phyloP scores from a whole-genome alignment of 2,113 vertebrate genomes.

The Hemiprocne comata region DNA sequence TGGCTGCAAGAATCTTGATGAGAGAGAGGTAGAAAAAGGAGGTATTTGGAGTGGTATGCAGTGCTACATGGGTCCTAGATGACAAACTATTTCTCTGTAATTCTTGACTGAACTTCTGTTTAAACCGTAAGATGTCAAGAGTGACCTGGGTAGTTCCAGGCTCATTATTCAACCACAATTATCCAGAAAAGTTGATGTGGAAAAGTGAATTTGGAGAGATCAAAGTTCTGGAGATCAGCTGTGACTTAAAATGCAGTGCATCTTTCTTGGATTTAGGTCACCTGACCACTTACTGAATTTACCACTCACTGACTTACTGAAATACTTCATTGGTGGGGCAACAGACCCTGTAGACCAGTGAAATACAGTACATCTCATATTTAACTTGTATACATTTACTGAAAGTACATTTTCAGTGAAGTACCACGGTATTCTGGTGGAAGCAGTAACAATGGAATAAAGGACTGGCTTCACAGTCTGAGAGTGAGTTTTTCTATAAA shows the following conservation, averaged over 20 bases:
- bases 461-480: neutral
- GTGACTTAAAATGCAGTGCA: neutral
- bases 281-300: neutral
- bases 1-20: neutral
- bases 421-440: neutral
- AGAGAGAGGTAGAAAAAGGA: neutral
- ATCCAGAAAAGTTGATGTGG: neutral
- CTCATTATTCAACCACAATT: neutral
- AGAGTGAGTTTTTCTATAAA: neutral
- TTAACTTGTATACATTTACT: neutral
- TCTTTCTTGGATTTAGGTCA: neutral
- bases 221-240: neutral
- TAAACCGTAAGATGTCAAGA: neutral
- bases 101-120: neutral
- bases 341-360: neutral
- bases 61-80: neutral
- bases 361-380: neutral
- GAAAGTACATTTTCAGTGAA: neutral
- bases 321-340: neutral
- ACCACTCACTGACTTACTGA: neutral
- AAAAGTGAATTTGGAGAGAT: neutral
- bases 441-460: neutral
- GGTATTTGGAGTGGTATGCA: neutral
- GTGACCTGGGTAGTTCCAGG: neutral
- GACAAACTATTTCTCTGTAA: neutral